Evolutionary conservation across 2,113 vertebrate genomes (phyloP).

Genomic region (Pyrgilauda ruficollis): DNA sequence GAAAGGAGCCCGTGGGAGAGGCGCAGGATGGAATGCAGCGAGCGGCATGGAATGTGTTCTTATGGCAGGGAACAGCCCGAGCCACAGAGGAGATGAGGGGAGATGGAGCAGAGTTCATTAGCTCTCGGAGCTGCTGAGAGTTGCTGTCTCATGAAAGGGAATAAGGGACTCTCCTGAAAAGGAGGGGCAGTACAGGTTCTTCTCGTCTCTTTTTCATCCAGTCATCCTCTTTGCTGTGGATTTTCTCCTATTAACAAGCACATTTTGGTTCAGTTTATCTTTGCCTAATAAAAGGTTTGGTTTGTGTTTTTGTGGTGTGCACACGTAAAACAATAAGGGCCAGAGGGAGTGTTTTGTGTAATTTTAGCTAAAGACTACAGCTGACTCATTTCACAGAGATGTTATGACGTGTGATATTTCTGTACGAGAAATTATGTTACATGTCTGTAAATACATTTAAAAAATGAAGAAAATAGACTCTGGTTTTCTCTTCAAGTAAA

Average conservation of each 20-base stretch:
- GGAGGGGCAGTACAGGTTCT: not conserved
- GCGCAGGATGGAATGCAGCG: fast-evolving
- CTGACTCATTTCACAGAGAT: not conserved
- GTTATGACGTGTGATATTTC: not conserved
- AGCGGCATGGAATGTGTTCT: not conserved
- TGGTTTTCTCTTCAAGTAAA: not conserved
- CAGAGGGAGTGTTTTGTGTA: not conserved
- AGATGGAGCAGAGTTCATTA: not conserved
- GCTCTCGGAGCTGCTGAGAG: not conserved
- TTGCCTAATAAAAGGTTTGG: not conserved
- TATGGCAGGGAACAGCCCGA: not conserved
- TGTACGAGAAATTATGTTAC: not conserved
- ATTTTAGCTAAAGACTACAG: not conserved
- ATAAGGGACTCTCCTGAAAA: not conserved
- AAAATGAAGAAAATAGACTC: not conserved
- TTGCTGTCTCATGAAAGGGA: not conserved
- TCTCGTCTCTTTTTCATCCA: not conserved
- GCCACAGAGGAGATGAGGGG: not conserved
- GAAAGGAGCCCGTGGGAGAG: not conserved
- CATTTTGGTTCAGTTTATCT: not conserved
- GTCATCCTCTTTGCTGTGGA: not conserved
- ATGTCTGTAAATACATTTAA: not conserved
- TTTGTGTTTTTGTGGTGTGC: not conserved
- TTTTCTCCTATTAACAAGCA: not conserved
- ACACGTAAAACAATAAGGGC: not conserved